Conservation (phyloP, 2,797 vertebrate genomes). For the Eulemur mongoz region DNA sequence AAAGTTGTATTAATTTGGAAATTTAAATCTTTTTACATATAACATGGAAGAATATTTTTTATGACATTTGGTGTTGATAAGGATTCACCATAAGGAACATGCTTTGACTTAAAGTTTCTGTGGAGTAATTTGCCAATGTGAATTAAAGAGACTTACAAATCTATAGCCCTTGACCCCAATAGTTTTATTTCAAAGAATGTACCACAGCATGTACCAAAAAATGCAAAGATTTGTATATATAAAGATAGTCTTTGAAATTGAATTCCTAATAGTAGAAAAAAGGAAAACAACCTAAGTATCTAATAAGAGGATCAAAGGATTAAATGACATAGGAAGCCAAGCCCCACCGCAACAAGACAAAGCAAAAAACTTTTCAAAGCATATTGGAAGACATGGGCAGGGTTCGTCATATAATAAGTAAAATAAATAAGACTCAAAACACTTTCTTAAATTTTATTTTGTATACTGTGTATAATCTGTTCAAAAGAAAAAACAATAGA, state of each 20-base stretch:
- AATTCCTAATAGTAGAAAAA: background rate
- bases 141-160: slow-evolving; percentile 30
- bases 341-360: background rate
- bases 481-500: background rate
- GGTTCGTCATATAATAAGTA: background rate
- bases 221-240: background rate
- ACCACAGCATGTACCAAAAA: background rate
- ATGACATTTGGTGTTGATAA: background rate
- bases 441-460: background rate
- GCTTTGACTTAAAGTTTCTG: background rate
- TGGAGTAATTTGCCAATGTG: background rate
- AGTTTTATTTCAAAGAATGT: slow-evolving; percentile 4
- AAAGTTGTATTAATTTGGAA: background rate
- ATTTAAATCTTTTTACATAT: background rate
- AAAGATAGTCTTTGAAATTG: background rate
- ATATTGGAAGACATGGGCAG: background rate
- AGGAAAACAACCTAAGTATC: background rate
- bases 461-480: background rate
- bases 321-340: background rate
- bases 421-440: slow-evolving; percentile 15
- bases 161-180: background rate
- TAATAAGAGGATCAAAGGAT: background rate
- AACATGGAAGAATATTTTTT: background rate
- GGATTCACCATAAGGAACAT: background rate
- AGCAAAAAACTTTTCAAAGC: background rate